Evolutionary conservation across 1,140 invertebrate genomes (phyloP).

Genomic region (Pomacea maculata): DNA sequence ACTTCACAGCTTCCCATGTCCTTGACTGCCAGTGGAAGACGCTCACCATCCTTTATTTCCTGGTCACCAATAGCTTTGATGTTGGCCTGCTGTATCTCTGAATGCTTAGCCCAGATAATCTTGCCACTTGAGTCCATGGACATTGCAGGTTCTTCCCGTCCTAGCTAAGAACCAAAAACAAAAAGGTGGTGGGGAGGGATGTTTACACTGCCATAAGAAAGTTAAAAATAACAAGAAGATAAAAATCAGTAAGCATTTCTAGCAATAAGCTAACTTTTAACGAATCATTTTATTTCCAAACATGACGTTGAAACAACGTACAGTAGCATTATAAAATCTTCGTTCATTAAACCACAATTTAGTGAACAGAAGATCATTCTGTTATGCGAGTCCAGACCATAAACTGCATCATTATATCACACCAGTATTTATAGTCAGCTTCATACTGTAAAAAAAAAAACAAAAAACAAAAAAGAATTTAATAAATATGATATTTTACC

Average conservation of each 20-base stretch:
- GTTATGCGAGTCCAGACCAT: no score
- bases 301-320: not conserved
- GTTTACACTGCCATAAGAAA: not conserved
- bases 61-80: constrained; percentile 74
- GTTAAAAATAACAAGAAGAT: not conserved
- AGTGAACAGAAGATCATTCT: no score
- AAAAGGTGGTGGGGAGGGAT: not conserved
- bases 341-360: no score
- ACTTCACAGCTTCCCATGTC: constrained; percentile 99
- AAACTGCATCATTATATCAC: no score
- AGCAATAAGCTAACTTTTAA: not conserved
- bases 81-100: constrained; percentile 98
- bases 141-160: constrained; percentile 97
- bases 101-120: constrained; percentile 98
- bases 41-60: constrained; percentile 84
- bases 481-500: constrained; percentile 33
- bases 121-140: constrained; percentile 99
- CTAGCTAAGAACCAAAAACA: constrained; percentile 71
- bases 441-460: no score
- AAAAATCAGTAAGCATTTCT: not conserved
- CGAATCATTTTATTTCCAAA: not conserved
- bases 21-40: constrained; percentile 91
- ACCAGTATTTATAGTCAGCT: no score
- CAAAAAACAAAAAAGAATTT: no score
- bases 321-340: no score